Percentiles rank a stretch among this genome's conserved stretches.
phyloP scores from a whole-genome alignment of 2,113 vertebrate species.

The Spea bombifrons region DNA sequence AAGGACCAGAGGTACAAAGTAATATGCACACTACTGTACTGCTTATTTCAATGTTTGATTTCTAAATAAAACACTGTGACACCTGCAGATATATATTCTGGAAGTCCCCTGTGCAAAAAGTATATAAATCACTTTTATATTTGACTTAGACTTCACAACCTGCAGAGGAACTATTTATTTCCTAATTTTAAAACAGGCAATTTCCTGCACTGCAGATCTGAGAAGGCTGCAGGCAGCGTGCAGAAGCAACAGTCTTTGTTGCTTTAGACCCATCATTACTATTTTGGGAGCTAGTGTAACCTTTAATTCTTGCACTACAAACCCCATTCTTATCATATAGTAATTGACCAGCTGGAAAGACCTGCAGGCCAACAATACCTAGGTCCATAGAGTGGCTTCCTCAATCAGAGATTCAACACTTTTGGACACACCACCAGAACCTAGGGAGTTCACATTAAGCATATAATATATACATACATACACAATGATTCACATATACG shows the following conservation, averaged over 20 bases:
- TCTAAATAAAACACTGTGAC: constrained; percentile 44
- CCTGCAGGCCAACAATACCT: too few species aligned
- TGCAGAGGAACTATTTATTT: constrained; percentile 44
- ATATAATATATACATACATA: too few species aligned
- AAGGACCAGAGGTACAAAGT: constrained; percentile 35
- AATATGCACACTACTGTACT: constrained; percentile 22
- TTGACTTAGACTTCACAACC: constrained; percentile 36
- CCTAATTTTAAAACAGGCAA: constrained; percentile 2
- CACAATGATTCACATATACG: too few species aligned
- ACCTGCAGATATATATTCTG: constrained; percentile 37
- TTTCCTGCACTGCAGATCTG: neutral
- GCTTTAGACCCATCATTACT: neutral
- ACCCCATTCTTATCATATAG: neutral
- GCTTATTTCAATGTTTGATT: constrained; percentile 43
- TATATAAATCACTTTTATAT: constrained; percentile 48
- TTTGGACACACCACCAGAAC: too few species aligned
- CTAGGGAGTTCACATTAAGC: too few species aligned
- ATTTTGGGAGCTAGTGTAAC: too few species aligned
- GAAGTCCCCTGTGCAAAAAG: constrained; percentile 24
- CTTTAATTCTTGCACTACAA: neutral
- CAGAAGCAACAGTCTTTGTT: neutral
- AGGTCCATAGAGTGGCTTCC: too few species aligned
- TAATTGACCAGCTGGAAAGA: too few species aligned
- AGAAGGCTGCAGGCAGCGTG: neutral
- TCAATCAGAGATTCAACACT: too few species aligned